These are phyloP conservation scores for Macroteleia sp. DNA, from an alignment of 2,888 invertebrate genomes.

Conservation along the genomic window DNA sequence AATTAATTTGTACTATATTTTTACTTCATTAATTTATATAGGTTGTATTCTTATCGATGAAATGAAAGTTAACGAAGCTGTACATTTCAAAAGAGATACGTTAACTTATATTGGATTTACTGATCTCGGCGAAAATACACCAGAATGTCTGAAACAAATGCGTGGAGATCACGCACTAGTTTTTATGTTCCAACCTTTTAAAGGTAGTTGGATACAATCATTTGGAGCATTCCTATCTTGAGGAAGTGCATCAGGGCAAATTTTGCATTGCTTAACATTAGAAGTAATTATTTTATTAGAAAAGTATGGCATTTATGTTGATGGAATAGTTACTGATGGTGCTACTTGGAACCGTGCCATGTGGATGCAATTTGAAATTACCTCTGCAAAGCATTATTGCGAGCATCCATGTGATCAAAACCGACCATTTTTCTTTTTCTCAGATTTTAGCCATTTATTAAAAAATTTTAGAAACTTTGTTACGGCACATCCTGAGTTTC, in stretches of 20 bases:
- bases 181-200: constrained; percentile 70
- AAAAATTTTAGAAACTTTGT: constrained; percentile 21
- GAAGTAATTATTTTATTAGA: constrained; percentile 67
- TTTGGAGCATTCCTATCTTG: constrained; percentile 68
- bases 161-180: constrained; percentile 71
- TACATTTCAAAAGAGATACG: background rate
- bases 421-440: constrained; percentile 33
- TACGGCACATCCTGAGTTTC: no score
- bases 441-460: constrained; percentile 42
- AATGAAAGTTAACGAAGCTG: no score
- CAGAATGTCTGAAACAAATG: constrained; percentile 46
- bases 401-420: constrained; percentile 16
- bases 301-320: constrained; percentile 58
- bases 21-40: no score
- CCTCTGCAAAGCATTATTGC: background rate
- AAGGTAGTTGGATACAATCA: constrained; percentile 66
- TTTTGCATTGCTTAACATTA: constrained; percentile 65
- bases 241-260: constrained; percentile 62
- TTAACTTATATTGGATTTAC: constrained; percentile 55
- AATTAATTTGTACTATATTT: no score
- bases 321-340: constrained; percentile 46
- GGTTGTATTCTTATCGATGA: no score
- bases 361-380: constrained; percentile 39
- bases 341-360: constrained; percentile 64
- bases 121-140: constrained; percentile 66